These are phyloP conservation scores for Eira barbara DNA, from an alignment of 2,113 vertebrate genomes.

Conservation along the genomic window DNA sequence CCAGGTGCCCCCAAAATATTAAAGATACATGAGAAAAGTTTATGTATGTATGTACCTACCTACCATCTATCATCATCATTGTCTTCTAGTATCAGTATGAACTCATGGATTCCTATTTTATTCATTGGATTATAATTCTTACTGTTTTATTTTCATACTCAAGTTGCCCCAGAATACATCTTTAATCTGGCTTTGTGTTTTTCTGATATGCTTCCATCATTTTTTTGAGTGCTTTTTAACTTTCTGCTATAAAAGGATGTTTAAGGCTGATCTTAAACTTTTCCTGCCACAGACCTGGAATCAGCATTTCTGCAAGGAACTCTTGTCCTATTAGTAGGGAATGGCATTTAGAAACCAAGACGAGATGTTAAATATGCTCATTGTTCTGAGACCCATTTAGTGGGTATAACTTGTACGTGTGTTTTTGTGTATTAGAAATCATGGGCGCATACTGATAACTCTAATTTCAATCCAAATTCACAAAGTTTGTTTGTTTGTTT, in stretches of 20 bases:
- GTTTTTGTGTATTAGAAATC: background rate
- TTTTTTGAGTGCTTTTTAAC: background rate
- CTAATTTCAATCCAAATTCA: background rate
- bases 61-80: background rate
- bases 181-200: background rate
- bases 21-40: background rate
- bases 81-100: background rate
- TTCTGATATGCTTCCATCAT: background rate
- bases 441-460: background rate
- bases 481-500: background rate
- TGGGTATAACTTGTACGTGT: background rate
- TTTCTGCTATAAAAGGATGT: background rate
- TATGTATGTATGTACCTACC: background rate
- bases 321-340: background rate
- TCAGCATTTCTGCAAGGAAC: background rate
- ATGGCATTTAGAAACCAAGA: background rate
- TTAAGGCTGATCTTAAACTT: background rate
- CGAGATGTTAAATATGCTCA: background rate
- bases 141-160: background rate
- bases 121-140: background rate
- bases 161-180: background rate
- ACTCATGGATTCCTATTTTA: background rate
- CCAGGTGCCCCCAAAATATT: background rate
- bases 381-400: background rate
- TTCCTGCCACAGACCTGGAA: background rate